These are phyloP conservation scores for Lepidurus apus DNA, from an alignment of 1,140 invertebrate genomes.

Conservation along the genomic window DNA sequence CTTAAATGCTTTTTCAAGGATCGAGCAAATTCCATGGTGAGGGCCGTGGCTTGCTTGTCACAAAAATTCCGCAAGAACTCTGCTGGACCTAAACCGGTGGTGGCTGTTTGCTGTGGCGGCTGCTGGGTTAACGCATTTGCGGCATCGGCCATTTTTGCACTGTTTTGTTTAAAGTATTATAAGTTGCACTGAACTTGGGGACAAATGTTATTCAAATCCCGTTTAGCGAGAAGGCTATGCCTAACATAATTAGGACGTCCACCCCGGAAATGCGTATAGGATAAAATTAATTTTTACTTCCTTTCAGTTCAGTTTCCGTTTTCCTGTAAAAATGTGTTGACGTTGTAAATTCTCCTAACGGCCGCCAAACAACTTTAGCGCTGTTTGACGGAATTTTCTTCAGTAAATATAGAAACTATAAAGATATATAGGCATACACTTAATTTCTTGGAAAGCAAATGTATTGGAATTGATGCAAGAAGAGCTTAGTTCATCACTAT, in stretches of 20 bases:
- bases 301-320: background rate
- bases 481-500: no score
- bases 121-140: background rate
- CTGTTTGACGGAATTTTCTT: background rate
- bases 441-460: no score
- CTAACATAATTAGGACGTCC: background rate
- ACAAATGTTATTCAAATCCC: no score
- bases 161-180: background rate
- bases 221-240: no score
- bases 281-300: background rate
- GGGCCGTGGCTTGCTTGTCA: background rate
- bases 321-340: background rate
- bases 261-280: background rate
- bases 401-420: background rate
- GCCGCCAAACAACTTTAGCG: background rate
- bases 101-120: background rate
- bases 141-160: conserved; percentile 8
- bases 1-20: conserved; percentile 4
- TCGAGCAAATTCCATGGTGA: background rate
- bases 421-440: no score
- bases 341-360: background rate
- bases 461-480: no score
- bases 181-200: background rate
- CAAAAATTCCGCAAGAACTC: background rate
- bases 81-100: background rate